phyloP scores from a whole-genome alignment of 35 echinoderm and acorn worm species.

The Patiria miniata region DNA sequence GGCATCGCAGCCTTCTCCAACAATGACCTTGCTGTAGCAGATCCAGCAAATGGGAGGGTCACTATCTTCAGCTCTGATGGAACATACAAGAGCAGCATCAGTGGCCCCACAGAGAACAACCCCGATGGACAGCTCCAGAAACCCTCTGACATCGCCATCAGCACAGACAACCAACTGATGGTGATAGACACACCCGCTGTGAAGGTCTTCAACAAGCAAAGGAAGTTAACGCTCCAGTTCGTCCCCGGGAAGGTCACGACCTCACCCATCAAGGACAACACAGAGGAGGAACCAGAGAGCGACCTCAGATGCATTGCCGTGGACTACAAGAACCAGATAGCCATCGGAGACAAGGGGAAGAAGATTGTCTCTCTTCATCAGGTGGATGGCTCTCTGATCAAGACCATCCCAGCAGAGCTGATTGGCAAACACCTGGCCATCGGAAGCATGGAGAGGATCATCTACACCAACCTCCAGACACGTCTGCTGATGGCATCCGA shows the following conservation, averaged over 20 bases:
- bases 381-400: slow-evolving; percentile 26
- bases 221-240: not conserved
- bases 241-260: not conserved
- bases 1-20: slow-evolving; percentile 13
- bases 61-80: slow-evolving; percentile 25
- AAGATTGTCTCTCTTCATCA: slow-evolving; percentile 22
- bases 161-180: not conserved
- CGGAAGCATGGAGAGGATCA: slow-evolving; percentile 14
- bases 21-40: slow-evolving; percentile 20
- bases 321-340: slow-evolving; percentile 7
- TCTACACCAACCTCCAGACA: slow-evolving; percentile 20
- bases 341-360: slow-evolving; percentile 15
- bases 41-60: slow-evolving; percentile 20
- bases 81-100: not conserved
- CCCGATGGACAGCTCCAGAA: slow-evolving; percentile 23
- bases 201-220: slow-evolving; percentile 31
- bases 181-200: slow-evolving; percentile 22
- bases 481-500: not conserved
- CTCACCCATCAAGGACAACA: not conserved
- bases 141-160: slow-evolving; percentile 18
- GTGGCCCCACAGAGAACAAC: not conserved
- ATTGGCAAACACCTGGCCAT: slow-evolving; percentile 21
- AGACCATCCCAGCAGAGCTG: slow-evolving; percentile 32
- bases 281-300: slow-evolving; percentile 23
- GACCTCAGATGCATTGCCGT: slow-evolving; percentile 32